Evolutionary conservation across 2,888 invertebrate species (phyloP).

Genomic region (Achlya flavicornis): DNA sequence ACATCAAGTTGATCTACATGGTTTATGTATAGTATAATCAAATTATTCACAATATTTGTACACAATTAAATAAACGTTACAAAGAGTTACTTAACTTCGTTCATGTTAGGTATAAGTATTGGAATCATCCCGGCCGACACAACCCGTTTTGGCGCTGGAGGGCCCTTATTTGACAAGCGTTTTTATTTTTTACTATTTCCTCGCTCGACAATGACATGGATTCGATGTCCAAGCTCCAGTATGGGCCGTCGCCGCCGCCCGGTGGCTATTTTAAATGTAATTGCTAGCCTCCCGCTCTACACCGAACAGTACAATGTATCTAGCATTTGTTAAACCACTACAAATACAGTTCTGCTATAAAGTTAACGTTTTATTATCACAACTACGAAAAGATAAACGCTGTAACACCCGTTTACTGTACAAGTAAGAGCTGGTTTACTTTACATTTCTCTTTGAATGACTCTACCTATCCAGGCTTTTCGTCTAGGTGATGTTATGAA

Average conservation of each 20-base stretch:
- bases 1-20: no score
- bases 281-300: constrained; percentile 41
- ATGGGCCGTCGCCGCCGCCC: constrained; percentile 50
- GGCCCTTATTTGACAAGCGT: neutral
- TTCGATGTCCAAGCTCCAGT: constrained; percentile 35
- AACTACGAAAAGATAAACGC: constrained; percentile 7
- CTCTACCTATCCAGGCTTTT: neutral
- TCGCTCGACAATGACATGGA: constrained; percentile 23
- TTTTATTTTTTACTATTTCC: constrained; percentile 24
- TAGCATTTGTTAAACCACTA: constrained; percentile 44
- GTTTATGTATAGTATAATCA: no score
- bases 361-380: constrained; percentile 44
- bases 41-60: no score
- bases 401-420: neutral
- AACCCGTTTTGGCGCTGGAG: constrained; percentile 5
- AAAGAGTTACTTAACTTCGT: no score
- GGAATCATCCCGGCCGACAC: neutral
- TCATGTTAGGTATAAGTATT: no score
- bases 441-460: neutral
- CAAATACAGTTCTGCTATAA: constrained; percentile 35
- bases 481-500: no score
- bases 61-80: no score
- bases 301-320: constrained; percentile 23
- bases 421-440: neutral
- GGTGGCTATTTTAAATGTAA: constrained; percentile 60